Base-by-base conservation (phyloP, 2,797 vertebrate genomes). In the Pampus argenteus region DNA sequence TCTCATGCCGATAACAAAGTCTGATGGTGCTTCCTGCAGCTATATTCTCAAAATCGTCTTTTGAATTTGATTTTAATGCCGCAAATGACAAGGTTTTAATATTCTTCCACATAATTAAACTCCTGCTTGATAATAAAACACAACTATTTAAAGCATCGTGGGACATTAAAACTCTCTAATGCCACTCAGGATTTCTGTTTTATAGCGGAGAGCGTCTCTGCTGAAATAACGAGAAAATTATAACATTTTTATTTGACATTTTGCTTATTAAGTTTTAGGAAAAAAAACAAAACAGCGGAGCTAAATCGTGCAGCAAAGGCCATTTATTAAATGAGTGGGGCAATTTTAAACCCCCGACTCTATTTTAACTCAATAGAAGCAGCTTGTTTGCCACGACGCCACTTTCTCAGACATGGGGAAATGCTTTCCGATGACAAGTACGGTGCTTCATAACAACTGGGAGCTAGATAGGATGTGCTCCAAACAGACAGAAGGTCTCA, bases 341-440 rank as follows among this genome's bases (percentile, higher is more conserved):
- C 1, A n/a, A 59, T 57, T 59, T 71, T 47, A 44, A 54, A 56
- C 23, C 66, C 73, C 55, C 54, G 63, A 51, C 68, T 54, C 54
- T 51, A 2, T 38, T 54, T 70, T 47, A 44, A 44, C 20, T 66
- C 44, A 9, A 6, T 5, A 22, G 66, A 25, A 15, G 45, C 3
- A 48, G 72, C 74, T 77, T 51, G 63, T 76, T 75, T 59, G 25
- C 45, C 11, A 7, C 1, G 4, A 52, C 20, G 9, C 66, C 64
- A 79, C 50, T 55, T 76, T 13, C 10, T 17, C 25, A n/a, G 3
- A 23, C 14, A 9, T 29, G 51, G 14, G 14, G 4, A 62, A 47
- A 22, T 14, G 38, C 48, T 49, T 13, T 26, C 52, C n/a, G 44
- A 52, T 4, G 48, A 51, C 52, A 20, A 5, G 29, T 6, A 15